Percentiles rank a stretch among this genome's conserved stretches.
phyloP scores from a whole-genome alignment of 2,113 vertebrate genomes.

The Perca schrenkii region DNA sequence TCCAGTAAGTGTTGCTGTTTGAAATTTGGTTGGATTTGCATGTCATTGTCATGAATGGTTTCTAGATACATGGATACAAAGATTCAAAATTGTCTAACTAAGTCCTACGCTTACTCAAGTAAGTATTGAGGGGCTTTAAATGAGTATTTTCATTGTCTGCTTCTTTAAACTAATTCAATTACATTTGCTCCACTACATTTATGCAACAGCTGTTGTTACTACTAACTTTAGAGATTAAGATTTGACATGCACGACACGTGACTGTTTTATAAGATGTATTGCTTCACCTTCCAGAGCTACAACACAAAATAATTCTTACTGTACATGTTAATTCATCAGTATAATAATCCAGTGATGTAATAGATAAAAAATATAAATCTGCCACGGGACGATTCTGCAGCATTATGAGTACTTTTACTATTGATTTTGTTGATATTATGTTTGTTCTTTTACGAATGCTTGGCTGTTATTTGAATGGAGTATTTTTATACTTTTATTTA shows the following conservation, averaged over 20 bases:
- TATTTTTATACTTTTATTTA: not conserved
- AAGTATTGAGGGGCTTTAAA: not conserved
- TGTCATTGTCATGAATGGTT: not conserved
- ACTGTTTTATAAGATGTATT: no score
- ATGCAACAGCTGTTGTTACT: not conserved
- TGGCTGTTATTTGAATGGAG: not conserved
- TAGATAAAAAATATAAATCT: not conserved
- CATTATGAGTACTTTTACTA: not conserved
- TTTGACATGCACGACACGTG: not conserved
- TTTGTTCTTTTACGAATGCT: not conserved
- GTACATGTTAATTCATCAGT: no score
- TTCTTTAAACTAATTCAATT: not conserved
- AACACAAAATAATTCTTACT: no score
- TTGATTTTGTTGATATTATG: not conserved
- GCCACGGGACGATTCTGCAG: not conserved
- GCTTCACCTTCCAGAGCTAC: no score
- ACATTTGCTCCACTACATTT: not conserved
- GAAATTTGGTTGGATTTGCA: not conserved
- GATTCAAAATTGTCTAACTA: not conserved
- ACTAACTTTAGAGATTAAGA: not conserved
- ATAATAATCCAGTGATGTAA: not conserved
- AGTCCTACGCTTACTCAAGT: not conserved
- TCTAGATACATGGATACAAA: not conserved
- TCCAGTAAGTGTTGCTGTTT: not conserved
- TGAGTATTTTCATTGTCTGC: not conserved